These are phyloP conservation scores for Parnassius orleans DNA, from an alignment of 2,888 invertebrate genomes.

Conservation along the genomic window DNA sequence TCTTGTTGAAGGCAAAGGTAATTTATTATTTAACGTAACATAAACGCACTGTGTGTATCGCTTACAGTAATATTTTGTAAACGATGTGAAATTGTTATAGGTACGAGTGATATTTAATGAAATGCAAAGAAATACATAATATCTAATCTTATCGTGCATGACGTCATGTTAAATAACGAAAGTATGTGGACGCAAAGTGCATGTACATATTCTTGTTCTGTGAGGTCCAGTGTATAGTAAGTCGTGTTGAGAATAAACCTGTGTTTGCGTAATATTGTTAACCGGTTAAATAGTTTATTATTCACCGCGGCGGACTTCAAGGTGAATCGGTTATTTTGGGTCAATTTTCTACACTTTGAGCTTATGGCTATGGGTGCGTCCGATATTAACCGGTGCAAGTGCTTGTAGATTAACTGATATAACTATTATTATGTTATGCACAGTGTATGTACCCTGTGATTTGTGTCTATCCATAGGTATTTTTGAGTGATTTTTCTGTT, in stretches of 20 bases:
- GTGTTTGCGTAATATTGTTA: slow-evolving; percentile 22
- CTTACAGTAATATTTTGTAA: slow-evolving; percentile 15
- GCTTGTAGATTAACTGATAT: neutral
- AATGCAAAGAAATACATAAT: slow-evolving; percentile 17
- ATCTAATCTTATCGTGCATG: slow-evolving; percentile 68
- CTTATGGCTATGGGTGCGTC: neutral
- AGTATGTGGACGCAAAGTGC: slow-evolving; percentile 34
- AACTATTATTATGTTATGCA: no score
- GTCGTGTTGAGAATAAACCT: slow-evolving; percentile 13
- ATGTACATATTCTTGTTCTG: slow-evolving; percentile 17
- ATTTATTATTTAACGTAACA: slow-evolving; percentile 13
- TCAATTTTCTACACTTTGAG: slow-evolving; percentile 13
- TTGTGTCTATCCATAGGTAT: no score
- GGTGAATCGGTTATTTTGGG: slow-evolving; percentile 27
- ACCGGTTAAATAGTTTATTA: slow-evolving; percentile 22
- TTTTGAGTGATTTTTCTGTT: no score
- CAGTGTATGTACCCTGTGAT: no score
- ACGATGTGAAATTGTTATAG: slow-evolving; percentile 4
- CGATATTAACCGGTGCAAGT: slow-evolving; percentile 5
- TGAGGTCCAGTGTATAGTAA: slow-evolving; percentile 12
- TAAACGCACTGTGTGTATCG: neutral
- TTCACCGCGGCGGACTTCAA: slow-evolving; percentile 21
- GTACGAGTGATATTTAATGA: slow-evolving; percentile 15
- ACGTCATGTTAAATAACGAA: slow-evolving; percentile 59
- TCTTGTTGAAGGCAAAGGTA: slow-evolving; percentile 5